phyloP scores from a whole-genome alignment of 1,140 invertebrate species.

The Notospermus geniculatus region DNA sequence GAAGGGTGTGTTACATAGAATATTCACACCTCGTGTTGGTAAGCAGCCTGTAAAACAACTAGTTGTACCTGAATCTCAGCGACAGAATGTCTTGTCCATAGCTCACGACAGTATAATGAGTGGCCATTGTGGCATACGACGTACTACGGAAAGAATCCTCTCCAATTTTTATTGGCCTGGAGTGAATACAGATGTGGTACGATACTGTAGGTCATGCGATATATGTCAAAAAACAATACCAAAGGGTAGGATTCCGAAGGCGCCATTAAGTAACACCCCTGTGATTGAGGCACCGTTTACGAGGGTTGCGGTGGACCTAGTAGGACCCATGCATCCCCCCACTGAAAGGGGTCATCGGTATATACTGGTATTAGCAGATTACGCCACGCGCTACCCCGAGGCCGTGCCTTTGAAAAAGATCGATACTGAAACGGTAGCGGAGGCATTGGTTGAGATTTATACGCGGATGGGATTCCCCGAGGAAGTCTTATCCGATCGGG shows the following conservation, averaged over 20 bases:
- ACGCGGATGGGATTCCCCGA: constrained; percentile 50
- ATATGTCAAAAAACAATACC: constrained; percentile 22
- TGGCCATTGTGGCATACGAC: constrained; percentile 19
- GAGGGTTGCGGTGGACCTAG: constrained; percentile 26
- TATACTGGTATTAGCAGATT: constrained; percentile 27
- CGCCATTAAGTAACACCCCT: constrained; percentile 24
- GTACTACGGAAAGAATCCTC: constrained; percentile 16
- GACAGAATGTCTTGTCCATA: constrained; percentile 15
- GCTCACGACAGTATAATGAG: constrained; percentile 23
- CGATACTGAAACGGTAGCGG: constrained; percentile 23
- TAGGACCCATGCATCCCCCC: constrained; percentile 21
- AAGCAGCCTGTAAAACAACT: constrained; percentile 3
- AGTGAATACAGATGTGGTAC: constrained; percentile 14
- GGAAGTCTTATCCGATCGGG: constrained; percentile 54
- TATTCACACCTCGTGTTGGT: neutral
- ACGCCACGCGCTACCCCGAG: constrained; percentile 30
- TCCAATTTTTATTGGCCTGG: constrained; percentile 29
- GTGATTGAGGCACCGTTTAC: constrained; percentile 27
- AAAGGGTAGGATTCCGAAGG: constrained; percentile 23
- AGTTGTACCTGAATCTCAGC: neutral
- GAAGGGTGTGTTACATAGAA: constrained; percentile 1
- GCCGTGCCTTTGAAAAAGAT: constrained; percentile 22
- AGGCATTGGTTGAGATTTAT: constrained; percentile 47
- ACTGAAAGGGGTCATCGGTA: constrained; percentile 24
- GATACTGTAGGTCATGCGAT: constrained; percentile 28